Conservation (phyloP, 1,140 invertebrate genomes). For the Pemphigus obesinymphae region DNA sequence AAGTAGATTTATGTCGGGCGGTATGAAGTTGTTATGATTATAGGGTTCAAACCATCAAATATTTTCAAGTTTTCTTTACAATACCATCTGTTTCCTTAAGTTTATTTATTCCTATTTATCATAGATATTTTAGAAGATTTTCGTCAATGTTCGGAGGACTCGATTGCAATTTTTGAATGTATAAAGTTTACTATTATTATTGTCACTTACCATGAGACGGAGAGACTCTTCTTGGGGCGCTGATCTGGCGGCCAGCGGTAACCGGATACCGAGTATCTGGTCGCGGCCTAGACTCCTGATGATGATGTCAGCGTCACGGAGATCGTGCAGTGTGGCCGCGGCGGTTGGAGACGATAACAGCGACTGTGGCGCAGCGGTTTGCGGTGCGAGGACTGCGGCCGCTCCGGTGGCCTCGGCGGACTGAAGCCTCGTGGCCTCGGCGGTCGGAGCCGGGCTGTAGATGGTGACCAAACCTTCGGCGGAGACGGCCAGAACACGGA, state of each 20-base stretch:
- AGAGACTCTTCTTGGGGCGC: slow-evolving; percentile 18
- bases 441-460: slow-evolving; percentile 57
- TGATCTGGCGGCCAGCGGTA: slow-evolving; percentile 37
- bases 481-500: slow-evolving; percentile 63
- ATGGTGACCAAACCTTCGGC: slow-evolving; percentile 63
- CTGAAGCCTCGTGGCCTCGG: slow-evolving; percentile 50
- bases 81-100: too few species aligned
- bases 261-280: slow-evolving; percentile 20
- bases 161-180: not conserved
- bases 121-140: not conserved
- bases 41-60: too few species aligned
- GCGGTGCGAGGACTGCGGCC: not conserved
- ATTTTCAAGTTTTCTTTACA: too few species aligned
- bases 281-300: slow-evolving; percentile 37
- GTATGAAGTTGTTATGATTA: too few species aligned
- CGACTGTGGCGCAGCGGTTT: not conserved
- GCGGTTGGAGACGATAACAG: not conserved
- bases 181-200: not conserved
- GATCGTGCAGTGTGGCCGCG: not conserved
- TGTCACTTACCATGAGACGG: slow-evolving; percentile 12
- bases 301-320: slow-evolving; percentile 36
- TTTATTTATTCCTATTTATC: too few species aligned
- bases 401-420: not conserved
- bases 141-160: not conserved
- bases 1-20: too few species aligned